phyloP scores from a whole-genome alignment of 2,113 vertebrate genomes.

The Acrocephalus kingi region DNA sequence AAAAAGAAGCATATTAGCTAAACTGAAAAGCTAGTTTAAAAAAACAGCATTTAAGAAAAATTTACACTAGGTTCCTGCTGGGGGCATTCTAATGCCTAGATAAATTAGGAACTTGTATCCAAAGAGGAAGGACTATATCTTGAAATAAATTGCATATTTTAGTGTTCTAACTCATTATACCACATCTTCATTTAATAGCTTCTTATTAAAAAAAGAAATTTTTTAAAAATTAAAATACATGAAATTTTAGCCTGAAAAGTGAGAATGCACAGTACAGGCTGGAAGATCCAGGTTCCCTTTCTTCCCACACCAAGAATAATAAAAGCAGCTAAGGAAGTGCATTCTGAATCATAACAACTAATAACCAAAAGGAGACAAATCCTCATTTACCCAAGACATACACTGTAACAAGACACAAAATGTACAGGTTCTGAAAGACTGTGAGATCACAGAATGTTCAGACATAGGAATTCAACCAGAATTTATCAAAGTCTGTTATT shows the following conservation, averaged over 20 bases:
- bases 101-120: not conserved
- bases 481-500: not conserved
- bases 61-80: not conserved
- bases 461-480: not conserved
- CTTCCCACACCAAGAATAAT: not conserved
- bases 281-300: not conserved
- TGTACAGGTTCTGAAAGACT: not conserved
- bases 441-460: fast-evolving
- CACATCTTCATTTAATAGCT: not conserved
- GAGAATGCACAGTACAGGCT: not conserved
- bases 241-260: not conserved
- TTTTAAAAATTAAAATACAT: not conserved
- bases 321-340: not conserved
- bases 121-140: not conserved
- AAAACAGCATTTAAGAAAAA: not conserved
- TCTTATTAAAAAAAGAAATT: not conserved
- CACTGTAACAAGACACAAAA: not conserved
- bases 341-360: not conserved
- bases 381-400: not conserved
- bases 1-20: not conserved
- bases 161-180: not conserved
- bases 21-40: not conserved
- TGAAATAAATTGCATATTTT: not conserved
- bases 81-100: not conserved
- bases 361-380: not conserved